These are phyloP conservation scores for Oplegnathus fasciatus DNA, from an alignment of 2,113 vertebrate genomes.

Conservation along the genomic window DNA sequence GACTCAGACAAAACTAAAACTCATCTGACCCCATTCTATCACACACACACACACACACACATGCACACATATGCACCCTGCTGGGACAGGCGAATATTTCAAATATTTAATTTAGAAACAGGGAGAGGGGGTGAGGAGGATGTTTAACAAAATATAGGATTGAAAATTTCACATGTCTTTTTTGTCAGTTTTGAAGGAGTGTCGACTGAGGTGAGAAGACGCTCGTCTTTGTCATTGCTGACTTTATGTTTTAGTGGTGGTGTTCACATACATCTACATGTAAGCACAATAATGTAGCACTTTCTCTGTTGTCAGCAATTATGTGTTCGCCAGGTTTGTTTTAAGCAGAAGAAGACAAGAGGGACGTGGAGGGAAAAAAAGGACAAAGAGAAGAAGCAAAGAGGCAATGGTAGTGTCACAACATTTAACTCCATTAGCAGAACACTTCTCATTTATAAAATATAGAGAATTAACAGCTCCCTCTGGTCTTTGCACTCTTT, in stretches of 20 bases:
- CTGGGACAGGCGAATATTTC: constrained; percentile 33
- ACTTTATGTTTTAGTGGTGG: neutral
- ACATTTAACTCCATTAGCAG: constrained; percentile 51
- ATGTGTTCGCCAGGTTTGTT: constrained; percentile 2
- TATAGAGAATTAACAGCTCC: constrained; percentile 40
- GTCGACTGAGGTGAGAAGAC: neutral
- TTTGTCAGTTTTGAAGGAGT: neutral
- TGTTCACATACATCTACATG: neutral
- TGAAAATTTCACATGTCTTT: neutral
- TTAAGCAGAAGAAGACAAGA: constrained; percentile 4
- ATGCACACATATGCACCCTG: constrained; percentile 20
- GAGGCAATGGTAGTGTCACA: neutral
- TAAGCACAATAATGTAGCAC: neutral
- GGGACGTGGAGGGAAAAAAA: neutral
- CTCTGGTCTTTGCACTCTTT: neutral
- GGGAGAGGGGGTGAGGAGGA: neutral
- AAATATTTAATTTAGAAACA: constrained; percentile 56
- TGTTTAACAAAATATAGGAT: constrained; percentile 16
- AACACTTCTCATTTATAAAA: constrained; percentile 62
- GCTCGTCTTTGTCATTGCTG: neutral
- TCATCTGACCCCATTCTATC: constrained; percentile 74
- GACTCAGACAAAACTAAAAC: constrained; percentile 65
- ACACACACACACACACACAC: constrained; percentile 41
- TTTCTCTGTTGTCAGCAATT: neutral
- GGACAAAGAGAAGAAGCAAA: constrained; percentile 9